Evolutionary conservation across 2,113 vertebrate genomes (phyloP).

Genomic region (Thomomys bottae): DNA sequence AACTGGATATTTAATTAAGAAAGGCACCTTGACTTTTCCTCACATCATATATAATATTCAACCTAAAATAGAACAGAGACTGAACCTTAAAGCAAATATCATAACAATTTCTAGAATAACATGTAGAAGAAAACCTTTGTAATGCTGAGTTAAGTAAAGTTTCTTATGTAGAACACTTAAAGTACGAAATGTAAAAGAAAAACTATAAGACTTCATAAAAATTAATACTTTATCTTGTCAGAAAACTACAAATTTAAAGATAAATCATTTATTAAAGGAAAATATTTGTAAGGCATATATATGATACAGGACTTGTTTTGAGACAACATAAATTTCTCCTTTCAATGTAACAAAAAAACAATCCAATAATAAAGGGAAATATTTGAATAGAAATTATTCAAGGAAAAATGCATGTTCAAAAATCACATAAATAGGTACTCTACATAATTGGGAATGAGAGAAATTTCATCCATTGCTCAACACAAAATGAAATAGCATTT

Average conservation of each 20-base stretch:
- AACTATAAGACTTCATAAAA: neutral
- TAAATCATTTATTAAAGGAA: constrained; percentile 14
- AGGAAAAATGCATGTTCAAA: neutral
- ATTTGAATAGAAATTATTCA: neutral
- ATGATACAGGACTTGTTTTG: neutral
- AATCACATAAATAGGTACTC: neutral
- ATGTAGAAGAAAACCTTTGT: constrained; percentile 3
- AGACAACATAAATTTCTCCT: neutral
- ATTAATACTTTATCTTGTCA: constrained; percentile 30
- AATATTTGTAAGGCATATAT: neutral
- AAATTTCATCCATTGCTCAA: neutral
- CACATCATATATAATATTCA: neutral
- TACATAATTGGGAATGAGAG: neutral
- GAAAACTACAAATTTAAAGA: constrained; percentile 19
- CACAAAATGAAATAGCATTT: neutral
- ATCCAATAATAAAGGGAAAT: constrained; percentile 21
- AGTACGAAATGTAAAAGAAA: neutral
- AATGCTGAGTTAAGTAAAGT: neutral
- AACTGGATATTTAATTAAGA: neutral
- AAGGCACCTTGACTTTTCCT: neutral
- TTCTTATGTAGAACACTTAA: neutral
- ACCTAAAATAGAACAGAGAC: neutral
- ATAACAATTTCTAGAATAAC: constrained; percentile 6
- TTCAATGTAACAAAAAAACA: neutral
- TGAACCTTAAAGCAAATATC: constrained; percentile 7